phyloP scores from a whole-genome alignment of 2,113 vertebrate genomes.

The Tichodroma muraria region DNA sequence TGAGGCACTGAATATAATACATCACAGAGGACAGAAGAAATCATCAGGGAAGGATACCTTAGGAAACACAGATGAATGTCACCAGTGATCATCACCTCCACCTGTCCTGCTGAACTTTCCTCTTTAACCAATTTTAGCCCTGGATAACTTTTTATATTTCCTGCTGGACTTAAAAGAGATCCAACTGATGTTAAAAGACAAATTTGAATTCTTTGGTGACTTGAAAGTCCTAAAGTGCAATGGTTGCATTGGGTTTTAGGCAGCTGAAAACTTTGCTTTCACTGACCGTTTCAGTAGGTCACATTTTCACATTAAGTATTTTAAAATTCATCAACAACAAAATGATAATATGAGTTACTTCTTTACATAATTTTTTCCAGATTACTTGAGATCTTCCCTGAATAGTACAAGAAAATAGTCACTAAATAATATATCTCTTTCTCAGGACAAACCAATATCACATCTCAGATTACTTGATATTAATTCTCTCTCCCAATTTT shows the following conservation, averaged over 20 bases:
- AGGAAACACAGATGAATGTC: neutral
- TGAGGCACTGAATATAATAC: neutral
- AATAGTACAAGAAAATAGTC: neutral
- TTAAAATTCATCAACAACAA: neutral
- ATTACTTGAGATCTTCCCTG: neutral
- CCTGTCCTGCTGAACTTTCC: conserved; percentile 5
- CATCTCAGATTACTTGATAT: neutral
- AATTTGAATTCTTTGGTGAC: neutral
- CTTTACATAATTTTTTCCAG: neutral
- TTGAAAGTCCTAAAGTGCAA: neutral
- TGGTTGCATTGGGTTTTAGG: neutral
- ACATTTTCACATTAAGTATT: neutral
- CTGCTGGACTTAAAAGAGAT: neutral
- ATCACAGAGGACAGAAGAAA: neutral
- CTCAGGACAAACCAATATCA: neutral
- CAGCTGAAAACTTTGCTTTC: neutral
- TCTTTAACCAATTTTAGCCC: neutral
- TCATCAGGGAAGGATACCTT: neutral
- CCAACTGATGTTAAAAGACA: neutral
- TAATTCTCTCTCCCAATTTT: neutral
- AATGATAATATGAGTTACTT: neutral
- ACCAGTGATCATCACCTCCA: conserved; percentile 17
- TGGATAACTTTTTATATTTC: neutral
- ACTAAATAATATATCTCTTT: neutral
- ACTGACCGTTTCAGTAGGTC: neutral